These are phyloP conservation scores for Scatophagus argus DNA, from an alignment of 2,113 vertebrate genomes.

Conservation along the genomic window DNA sequence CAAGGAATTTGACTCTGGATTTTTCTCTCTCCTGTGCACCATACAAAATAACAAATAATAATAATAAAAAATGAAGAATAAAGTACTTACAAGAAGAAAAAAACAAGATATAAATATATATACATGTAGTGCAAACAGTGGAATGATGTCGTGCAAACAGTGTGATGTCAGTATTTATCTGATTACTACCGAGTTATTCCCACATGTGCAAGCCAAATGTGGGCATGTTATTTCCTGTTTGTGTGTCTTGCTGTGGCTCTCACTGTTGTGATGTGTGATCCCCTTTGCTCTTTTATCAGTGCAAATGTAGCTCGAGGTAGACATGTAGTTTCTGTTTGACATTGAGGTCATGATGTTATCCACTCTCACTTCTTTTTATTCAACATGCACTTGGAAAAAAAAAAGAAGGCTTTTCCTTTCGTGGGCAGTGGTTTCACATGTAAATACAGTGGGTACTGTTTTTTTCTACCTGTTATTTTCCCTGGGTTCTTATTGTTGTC, in stretches of 20 bases:
- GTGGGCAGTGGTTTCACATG: not conserved
- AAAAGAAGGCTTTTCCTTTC: not conserved
- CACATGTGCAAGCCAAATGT: conserved; percentile 19
- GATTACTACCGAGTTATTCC: conserved; percentile 11
- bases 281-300: not conserved
- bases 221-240: conserved; percentile 47
- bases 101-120: no score
- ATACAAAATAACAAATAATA: no score
- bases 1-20: no score
- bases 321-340: not conserved
- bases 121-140: no score
- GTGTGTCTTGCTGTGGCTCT: not conserved
- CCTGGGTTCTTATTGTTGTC: not conserved
- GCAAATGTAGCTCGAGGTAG: not conserved
- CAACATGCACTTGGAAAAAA: not conserved
- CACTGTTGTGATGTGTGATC: not conserved
- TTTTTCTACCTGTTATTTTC: not conserved
- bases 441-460: not conserved
- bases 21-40: no score
- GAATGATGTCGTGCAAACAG: no score
- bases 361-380: not conserved
- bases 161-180: not conserved
- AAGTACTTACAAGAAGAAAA: no score
- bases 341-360: not conserved
- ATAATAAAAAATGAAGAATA: no score